Base-by-base conservation (phyloP, 2,888 invertebrate species). In the Anodontia alba region DNA sequence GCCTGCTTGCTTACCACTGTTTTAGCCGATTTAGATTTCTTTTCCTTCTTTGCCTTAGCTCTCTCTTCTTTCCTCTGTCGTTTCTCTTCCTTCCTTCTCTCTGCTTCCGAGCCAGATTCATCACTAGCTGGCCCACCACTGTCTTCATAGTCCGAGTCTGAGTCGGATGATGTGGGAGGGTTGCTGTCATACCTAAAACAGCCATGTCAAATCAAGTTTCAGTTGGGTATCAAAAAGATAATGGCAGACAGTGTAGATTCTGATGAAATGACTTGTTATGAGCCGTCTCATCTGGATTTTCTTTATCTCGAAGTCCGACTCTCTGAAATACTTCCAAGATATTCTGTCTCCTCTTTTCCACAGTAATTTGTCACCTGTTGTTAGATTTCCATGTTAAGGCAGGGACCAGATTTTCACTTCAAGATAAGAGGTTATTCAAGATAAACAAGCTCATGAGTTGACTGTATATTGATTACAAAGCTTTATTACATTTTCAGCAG, bases 181-280 rank as follows among this genome's bases (percentile, higher is more conserved):
- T 97, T 96, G 57, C 97, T 97, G 92, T 97, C 97, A 90, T 96
- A 97, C 90, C 96, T 96, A 84, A 10, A 90, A 79, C 23, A 57
- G 29, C 2, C 91, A 90, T 38, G 31, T 49, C 31, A 20, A 23
- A 46, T 17, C 17, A n/a, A n/a, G n/a, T 26, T 10, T 23, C 17
- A 46, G 29, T 49, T 23, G n/a, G 29, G n/a, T n/a, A n/a, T n/a
- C n/a, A n/a, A n/a, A n/a, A n/a, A n/a, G 0, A 33, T n/a, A n/a
- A n/a, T n/a, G 7, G 31, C 66, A 66, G 20, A 15, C 17, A 8
- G 23, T 20, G n/a, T n/a, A n/a, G n/a, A n/a, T n/a, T n/a, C n/a
- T n/a, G n/a, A n/a, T n/a, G n/a, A n/a, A n/a, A n/a, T n/a, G n/a
- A n/a, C n/a, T n/a, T n/a, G n/a, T n/a, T n/a, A n/a, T n/a, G n/a